Base-by-base conservation (phyloP, 1,140 invertebrate species). In the Drosophila hydei region DNA sequence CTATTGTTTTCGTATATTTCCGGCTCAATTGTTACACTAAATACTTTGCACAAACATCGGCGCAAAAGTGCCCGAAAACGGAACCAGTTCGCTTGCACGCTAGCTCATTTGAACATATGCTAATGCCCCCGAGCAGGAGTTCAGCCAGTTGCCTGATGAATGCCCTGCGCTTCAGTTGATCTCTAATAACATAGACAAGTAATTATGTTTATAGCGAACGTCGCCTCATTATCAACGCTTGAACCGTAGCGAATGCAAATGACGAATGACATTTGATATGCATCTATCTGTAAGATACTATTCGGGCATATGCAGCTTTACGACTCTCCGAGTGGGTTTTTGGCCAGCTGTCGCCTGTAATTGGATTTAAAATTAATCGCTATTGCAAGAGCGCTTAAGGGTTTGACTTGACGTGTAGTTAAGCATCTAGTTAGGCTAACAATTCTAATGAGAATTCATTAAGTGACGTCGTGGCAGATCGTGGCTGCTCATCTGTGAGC, bases 21-120 rank as follows among this genome's bases (percentile, higher is more conserved):
- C 83, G 64, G 64, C 78, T 87, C 83, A 83, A 87, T 87, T 81
- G 77, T 65, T 75, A 51, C 81, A 77, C 77, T 77, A 76, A 84
- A 85, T 79, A 79, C 80, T 83, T 83, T 81, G 65, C 71, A 62
- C 79, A 77, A 77, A 77, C 76, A 77, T 42, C 38, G 25, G 65
- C 36, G 40, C 45, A 14, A 76, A 54, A 43, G 58, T 21, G 33
- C 16, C 38, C 38, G 33, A 23, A 51, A 63, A 50, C 65, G 67
- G 54, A 84, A 85, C 79, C 63, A 60, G 80, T 79, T 85, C 70
- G 77, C 77, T 85, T 55, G 77, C 75, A 59, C 72, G 76, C 36
- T 72, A 38, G 50, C 42, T 56, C 61, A 69, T 69, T 61, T 52
- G 71, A 58, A 54, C 81, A 81, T 81, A 87, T 87, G 81, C 51